Evolutionary conservation across 2,888 invertebrate genomes (phyloP), one percentile per base, ranked within the genome.

Genomic region (Diadegma fenestrale): DNA sequence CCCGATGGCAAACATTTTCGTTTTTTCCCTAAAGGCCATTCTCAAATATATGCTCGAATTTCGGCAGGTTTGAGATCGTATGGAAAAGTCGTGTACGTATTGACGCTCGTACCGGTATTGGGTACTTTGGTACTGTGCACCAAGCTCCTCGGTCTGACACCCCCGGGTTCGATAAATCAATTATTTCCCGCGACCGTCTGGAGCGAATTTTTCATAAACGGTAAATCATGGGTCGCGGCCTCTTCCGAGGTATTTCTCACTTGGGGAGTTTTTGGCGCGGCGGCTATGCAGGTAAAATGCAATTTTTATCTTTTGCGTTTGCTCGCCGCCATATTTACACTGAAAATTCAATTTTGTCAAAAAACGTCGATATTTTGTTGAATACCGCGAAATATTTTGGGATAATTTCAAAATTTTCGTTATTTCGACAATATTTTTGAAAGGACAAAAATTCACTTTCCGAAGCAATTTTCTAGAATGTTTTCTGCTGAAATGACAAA

Each of bases 181-280:
- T 95, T 97, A 73, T 97, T 98, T 92, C 96, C 97, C 0, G 96
- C 97, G 88, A 97, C 97, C 5, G 96, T 96, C 54, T 98, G 98
- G 96, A 96, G 95, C 88, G 98, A 98, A 92, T 98, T 98, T 94
- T 97, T 98, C 92, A 95, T 97, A 66, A 98, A 98, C 92, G 96
- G 96, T 77, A 96, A 96, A 94, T 97, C 98, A 88, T 98, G 98
- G 98, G 95, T 97, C 37, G 97, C 98, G 0, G 98, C 98, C 0
- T 97, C 97, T 22, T 97, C 98, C 92, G 98, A 98, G 94, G 96
- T 96, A 0, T 98, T 98, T 92, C 95, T 98, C 75, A 97, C 97
- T 0, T 98, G 98, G 98, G 98, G 98, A 1, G 94, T 98, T 10
- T 94, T 98, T 33, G 97, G 97, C 12, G 96, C 97, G 0, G 96